Evolutionary conservation across 2,797 vertebrate species (phyloP).

Genomic region (Amphiprion clarkii): DNA sequence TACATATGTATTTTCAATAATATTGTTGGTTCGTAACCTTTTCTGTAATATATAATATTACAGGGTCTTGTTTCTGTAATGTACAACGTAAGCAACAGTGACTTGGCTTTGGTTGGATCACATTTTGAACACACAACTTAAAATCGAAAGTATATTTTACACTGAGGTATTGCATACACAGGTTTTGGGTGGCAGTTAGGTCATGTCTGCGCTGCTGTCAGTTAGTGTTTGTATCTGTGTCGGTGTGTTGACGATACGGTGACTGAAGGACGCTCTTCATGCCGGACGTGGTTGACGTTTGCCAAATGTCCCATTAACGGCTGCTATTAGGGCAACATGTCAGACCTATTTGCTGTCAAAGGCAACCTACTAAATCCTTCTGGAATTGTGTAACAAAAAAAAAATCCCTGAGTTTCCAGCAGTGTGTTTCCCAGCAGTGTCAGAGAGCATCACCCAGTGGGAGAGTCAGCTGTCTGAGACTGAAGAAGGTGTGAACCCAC

Average conservation of each 20-base stretch:
- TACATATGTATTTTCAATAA: too few relatives aligned
- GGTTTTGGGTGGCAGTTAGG: neutral
- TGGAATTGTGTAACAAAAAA: conserved; percentile 26
- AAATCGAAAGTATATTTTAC: neutral
- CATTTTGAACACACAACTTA: neutral
- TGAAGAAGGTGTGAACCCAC: conserved; percentile 64
- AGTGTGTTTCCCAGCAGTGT: conserved; percentile 27
- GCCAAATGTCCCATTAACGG: conserved; percentile 3
- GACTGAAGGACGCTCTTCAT: neutral
- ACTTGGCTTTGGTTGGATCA: neutral
- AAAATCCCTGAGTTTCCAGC: conserved; percentile 21
- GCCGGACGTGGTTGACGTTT: neutral
- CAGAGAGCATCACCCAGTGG: conserved; percentile 12
- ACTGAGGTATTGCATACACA: neutral
- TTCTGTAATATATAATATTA: too few relatives aligned
- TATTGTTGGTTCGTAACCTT: too few relatives aligned
- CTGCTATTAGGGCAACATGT: neutral
- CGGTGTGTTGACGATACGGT: neutral
- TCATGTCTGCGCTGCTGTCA: neutral
- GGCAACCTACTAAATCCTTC: conserved; percentile 17
- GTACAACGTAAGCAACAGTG: too few relatives aligned
- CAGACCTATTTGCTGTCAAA: neutral
- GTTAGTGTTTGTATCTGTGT: conserved; percentile 13
- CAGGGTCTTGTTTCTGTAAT: too few relatives aligned
- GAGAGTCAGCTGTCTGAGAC: conserved; percentile 73